Evolutionary conservation across 2,113 vertebrate species (phyloP), one percentile per base, ranked within the genome.

Genomic region (Hiodon tergisus): DNA sequence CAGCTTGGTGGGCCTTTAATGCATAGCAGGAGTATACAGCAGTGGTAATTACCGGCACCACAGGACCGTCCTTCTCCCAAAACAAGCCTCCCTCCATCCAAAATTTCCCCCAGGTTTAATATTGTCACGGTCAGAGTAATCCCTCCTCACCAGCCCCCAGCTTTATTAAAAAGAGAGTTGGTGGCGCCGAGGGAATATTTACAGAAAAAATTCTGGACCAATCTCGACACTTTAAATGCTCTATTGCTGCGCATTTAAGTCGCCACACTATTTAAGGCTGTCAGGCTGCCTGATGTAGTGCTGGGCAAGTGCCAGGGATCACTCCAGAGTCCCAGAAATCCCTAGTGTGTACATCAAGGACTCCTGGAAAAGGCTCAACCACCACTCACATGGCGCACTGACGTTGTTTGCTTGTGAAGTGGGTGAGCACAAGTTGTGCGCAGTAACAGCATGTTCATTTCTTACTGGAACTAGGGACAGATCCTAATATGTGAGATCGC

Each of bases 31-130:
- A 54, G 51, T 10, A 54, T 16, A 13, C 9, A 65, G 9, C 50
- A 50, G 9, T n/a, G 17, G 51, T 53, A 65, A 65, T 66, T 73
- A 65, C 51, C 52, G 72, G 8, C 72, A 73, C 65, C n/a, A 31
- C 16, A 46, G 4, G 4, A 31, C 6, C 67, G 8, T 3, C 10
- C 47, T 8, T 67, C 65, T 46, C 13, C 63, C 57, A 17, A 59
- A 50, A 63, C 68, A 53, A 9, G 5, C 48, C 52, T 17, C 16
- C 14, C 4, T 57, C 70, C 46, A 50, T 14, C 31, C 57, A 9
- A 5, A 4, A 16, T 16, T 11, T 47, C 13, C 70, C 46, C 16
- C 58, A 62, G 59, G 47, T 14, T 14, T 14, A 16, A 6, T 58
- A 14, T 57, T 71, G n/a, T 13, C 48, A 4, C 57, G 5, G 48